Base-by-base conservation (phyloP, 2,888 invertebrate species). In the Bimastos eiseni region DNA sequence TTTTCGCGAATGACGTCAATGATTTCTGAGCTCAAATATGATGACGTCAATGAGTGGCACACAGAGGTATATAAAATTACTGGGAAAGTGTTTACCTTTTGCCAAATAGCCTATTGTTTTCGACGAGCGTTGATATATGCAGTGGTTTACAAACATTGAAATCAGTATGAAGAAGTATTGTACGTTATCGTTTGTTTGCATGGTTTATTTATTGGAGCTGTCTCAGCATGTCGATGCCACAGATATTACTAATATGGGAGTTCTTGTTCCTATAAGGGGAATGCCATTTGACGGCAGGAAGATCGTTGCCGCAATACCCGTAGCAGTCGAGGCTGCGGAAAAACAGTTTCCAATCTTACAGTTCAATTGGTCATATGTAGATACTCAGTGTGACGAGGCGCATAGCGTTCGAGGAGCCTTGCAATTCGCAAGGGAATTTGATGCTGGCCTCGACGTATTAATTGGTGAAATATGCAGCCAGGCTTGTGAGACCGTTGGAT, bases 331-430 rank as follows among this genome's bases (percentile, higher is more conserved):
- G 15, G 86, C 86, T 34, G 86, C 86, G n/a, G 21, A 34, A 8
- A 86, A 13, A 37, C 15, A 21, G 36, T 37, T 36, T 34, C 86
- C 36, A 8, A 17, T 0, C 37, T 6, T 86, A 34, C 21, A 37
- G 17, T 33, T 86, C 21, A 86, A 86, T 36, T 86, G 86, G 86
- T 86, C 86, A 19, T 86, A 86, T 19, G 86, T 86, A 36, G 86
- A 86, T 37, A 36, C 86, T 19, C 2, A 37, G 37, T 86, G 86
- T 37, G 86, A 34, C 8, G 36, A 37, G 15, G 36, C 86, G 86
- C 3, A 4, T 8, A 37, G 36, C 24, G 21, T 37, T 37, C 36
- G 37, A 36, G 34, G 13, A 8, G 36, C 37, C 19, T n/a, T 86
- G 3, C 2, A 86, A 2, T 37, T 86, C 36, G 36, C 3, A 24